Evolutionary conservation across 2,888 invertebrate species (phyloP), one percentile per base, ranked within the genome.

Genomic region (Stenoptilia bipunctidactyla): DNA sequence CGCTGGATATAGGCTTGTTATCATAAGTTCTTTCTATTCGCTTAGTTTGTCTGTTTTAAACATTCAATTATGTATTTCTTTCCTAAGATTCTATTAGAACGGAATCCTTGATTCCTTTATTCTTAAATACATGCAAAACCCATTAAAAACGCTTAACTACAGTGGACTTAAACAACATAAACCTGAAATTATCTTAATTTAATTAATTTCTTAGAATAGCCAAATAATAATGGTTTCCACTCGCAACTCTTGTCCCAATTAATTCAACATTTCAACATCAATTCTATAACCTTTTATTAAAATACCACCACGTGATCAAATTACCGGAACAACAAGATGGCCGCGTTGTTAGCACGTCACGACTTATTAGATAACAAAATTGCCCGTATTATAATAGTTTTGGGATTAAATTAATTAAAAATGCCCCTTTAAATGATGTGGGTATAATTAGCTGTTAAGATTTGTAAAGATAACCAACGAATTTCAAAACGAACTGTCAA

Each of bases 361-460:
- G 69, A 70, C 67, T 73, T 80, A 80, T 80, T 76, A 80, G 79
- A 74, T 76, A 75, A 75, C 73, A 56, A 77, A 80, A 82, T 80
- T 80, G 77, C 68, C 62, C 66, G 64, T 66, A 80, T 79, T 79
- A 76, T 77, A 76, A 79, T 79, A 79, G 75, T 76, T 77, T 76
- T 69, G 65, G 73, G 67, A 61, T 63, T 76, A 79, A 83, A 82
- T 83, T 80, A 83, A 82, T 82, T 82, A 82, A 73, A 76, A 79
- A 71, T 69, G 65, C 68, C 68, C 68, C 66, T 68, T 74, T 70
- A 71, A 67, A 65, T 79, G 82, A 83, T 83, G 79, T 77, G 80
- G 82, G 82, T 82, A 79, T 80, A 82, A 82, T 82, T 82, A 83
- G 75, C 68, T 70, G 68, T 71, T 68, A 71, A 73, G 82, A 82